Percentiles rank a stretch among this genome's conserved stretches.
phyloP scores from a whole-genome alignment of 2,888 invertebrate species.

The Drosophila paramelanica region DNA sequence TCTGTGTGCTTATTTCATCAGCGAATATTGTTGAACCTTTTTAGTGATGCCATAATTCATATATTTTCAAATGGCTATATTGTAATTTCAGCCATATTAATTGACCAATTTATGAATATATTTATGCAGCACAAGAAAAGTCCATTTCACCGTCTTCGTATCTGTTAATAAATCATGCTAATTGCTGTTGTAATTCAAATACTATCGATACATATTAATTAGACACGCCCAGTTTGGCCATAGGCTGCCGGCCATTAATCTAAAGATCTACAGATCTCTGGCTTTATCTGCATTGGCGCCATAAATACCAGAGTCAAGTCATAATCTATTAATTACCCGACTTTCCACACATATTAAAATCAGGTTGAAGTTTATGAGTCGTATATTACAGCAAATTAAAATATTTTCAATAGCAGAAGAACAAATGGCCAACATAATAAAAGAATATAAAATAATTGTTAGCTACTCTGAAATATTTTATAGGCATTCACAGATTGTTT shows the following conservation, averaged over 20 bases:
- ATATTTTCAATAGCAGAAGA: slow-evolving; percentile 16
- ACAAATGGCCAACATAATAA: slow-evolving; percentile 19
- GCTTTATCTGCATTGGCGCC: slow-evolving; percentile 72
- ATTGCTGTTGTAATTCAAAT: slow-evolving; percentile 78
- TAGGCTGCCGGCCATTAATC: slow-evolving; percentile 61
- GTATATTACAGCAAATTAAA: slow-evolving; percentile 33
- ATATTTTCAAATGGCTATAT: slow-evolving; percentile 5
- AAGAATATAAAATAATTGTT: slow-evolving; percentile 24
- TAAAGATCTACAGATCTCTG: slow-evolving; percentile 68
- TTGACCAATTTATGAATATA: slow-evolving; percentile 67
- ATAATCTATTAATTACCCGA: slow-evolving; percentile 78
- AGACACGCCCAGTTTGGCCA: slow-evolving; percentile 63
- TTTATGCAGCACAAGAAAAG: slow-evolving; percentile 44
- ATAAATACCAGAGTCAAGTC: slow-evolving; percentile 66
- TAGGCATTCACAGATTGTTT: slow-evolving; percentile 32
- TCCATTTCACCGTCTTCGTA: slow-evolving; percentile 65
- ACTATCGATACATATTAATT: slow-evolving; percentile 78
- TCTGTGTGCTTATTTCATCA: neutral
- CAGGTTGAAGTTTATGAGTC: slow-evolving; percentile 54
- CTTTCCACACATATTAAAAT: slow-evolving; percentile 73
- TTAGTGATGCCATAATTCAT: slow-evolving; percentile 22
- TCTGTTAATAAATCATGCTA: slow-evolving; percentile 71
- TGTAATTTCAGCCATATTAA: slow-evolving; percentile 61
- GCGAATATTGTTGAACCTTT: slow-evolving; percentile 1
- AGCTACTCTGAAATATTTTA: slow-evolving; percentile 19